phyloP scores from a whole-genome alignment of 2,888 invertebrate species.

The Electrophaes corylata region DNA sequence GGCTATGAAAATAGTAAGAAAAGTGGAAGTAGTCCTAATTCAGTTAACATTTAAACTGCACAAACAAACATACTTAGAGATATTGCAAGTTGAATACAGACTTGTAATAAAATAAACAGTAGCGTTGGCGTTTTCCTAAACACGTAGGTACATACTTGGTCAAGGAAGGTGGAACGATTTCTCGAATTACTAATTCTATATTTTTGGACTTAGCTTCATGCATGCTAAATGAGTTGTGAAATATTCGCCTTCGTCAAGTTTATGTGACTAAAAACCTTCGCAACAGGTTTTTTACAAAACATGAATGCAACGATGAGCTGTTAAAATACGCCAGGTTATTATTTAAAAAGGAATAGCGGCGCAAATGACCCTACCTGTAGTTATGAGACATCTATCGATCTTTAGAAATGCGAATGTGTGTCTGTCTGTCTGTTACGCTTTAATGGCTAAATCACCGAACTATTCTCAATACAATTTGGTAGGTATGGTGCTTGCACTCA shows the following conservation, averaged over 20 bases:
- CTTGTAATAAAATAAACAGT: too few relatives aligned
- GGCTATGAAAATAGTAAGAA: too few relatives aligned
- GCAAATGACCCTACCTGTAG: background rate
- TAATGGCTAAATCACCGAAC: too few relatives aligned
- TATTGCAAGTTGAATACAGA: too few relatives aligned
- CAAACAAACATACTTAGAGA: too few relatives aligned
- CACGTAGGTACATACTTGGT: background rate
- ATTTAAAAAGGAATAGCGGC: background rate
- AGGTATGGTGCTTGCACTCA: too few relatives aligned
- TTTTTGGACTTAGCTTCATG: background rate
- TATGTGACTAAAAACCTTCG: slow-evolving; percentile 3
- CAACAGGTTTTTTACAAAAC: background rate
- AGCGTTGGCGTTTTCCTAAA: background rate
- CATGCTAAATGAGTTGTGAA: slow-evolving; percentile 4
- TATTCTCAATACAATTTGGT: too few relatives aligned
- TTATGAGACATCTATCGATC: too few relatives aligned
- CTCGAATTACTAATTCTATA: background rate
- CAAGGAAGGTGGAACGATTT: background rate
- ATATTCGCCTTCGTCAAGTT: background rate
- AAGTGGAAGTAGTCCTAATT: too few relatives aligned
- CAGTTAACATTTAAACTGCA: too few relatives aligned
- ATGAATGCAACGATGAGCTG: background rate
- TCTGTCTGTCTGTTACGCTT: too few relatives aligned
- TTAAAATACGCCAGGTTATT: background rate
- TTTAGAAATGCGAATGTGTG: too few relatives aligned